phyloP scores from a whole-genome alignment of 2,888 invertebrate genomes.

The Drosophila differens region DNA sequence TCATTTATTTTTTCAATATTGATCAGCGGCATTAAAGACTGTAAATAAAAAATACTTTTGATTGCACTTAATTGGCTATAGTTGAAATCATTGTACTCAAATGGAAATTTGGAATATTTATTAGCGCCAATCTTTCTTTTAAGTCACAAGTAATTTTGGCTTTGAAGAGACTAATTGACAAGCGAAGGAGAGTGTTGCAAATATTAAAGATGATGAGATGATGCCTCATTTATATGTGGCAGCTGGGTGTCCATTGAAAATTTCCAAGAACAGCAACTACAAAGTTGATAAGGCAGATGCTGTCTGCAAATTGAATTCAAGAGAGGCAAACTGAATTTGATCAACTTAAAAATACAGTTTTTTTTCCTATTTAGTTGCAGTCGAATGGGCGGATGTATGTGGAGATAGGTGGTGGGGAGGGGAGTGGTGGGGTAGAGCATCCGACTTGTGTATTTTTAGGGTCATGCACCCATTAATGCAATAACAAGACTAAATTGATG shows the following conservation, averaged over 20 bases:
- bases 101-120: background rate
- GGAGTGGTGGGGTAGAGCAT: background rate
- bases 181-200: background rate
- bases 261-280: background rate
- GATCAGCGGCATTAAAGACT: too few relatives aligned
- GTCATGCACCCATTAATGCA: conserved; percentile 36
- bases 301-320: conserved; percentile 35
- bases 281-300: conserved; percentile 42
- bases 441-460: background rate
- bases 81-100: background rate
- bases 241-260: background rate
- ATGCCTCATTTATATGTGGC: background rate
- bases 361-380: conserved; percentile 27
- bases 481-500: conserved; percentile 36
- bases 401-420: background rate
- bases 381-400: background rate
- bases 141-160: background rate
- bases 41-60: background rate
- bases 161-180: background rate
- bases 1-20: too few relatives aligned
- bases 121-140: background rate
- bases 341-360: conserved; percentile 38
- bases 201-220: background rate
- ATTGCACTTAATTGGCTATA: background rate
- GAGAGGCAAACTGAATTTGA: conserved; percentile 38